Percentiles rank a stretch among this genome's conserved stretches.
These are phyloP conservation scores for Recurvirostra avosetta DNA, from an alignment of 2,113 vertebrate genomes.

Conservation along the genomic window DNA sequence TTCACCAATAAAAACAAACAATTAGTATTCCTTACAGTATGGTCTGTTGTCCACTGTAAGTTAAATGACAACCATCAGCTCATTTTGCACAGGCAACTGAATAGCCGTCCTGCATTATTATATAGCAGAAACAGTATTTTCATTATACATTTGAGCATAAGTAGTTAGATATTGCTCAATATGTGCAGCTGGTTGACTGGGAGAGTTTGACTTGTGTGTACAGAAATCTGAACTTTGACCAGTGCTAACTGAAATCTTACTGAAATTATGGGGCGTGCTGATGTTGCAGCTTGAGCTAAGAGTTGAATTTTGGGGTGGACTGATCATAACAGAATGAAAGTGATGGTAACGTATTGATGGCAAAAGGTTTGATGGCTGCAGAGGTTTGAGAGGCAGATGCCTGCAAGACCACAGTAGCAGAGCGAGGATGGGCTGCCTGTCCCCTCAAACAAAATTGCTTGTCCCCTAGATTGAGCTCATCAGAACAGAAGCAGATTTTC, in stretches of 20 bases:
- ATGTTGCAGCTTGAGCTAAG: not conserved
- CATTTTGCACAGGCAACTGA: not conserved
- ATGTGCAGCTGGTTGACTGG: not conserved
- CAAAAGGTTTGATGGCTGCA: not conserved
- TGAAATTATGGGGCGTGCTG: not conserved
- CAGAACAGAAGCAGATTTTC: not conserved
- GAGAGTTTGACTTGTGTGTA: not conserved
- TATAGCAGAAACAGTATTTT: not conserved
- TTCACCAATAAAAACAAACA: not conserved
- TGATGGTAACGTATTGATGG: not conserved
- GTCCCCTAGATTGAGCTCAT: not conserved
- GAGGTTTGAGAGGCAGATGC: not conserved
- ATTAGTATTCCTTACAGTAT: not conserved
- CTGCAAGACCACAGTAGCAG: not conserved
- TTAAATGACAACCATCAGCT: not conserved
- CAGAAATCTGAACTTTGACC: not conserved
- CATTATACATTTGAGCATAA: not conserved
- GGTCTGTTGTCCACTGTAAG: not conserved
- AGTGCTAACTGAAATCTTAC: not conserved
- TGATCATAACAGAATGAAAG: not conserved
- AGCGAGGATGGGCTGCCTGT: not conserved
- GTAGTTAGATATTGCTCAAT: not conserved
- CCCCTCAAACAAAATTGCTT: not conserved
- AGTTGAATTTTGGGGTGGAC: not conserved
- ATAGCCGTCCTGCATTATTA: not conserved